Evolutionary conservation across 2,797 vertebrate species (phyloP).

Genomic region (Enteromius treurensis): DNA sequence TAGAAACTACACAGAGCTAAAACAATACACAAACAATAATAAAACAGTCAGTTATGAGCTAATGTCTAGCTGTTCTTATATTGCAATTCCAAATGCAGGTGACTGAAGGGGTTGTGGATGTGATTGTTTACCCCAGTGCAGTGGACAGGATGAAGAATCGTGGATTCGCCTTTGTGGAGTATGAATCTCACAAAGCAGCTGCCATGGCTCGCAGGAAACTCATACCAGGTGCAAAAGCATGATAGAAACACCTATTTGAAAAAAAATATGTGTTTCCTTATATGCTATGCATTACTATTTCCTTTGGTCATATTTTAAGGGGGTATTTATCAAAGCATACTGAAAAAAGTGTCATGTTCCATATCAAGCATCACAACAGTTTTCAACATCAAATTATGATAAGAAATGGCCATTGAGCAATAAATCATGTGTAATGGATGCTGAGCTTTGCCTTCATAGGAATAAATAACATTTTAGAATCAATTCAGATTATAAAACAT

Average conservation of each 20-base stretch:
- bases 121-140: constrained; percentile 90
- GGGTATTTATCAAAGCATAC: not conserved
- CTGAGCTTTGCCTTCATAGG: not conserved
- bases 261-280: not conserved
- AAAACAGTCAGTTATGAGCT: not conserved
- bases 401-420: not conserved
- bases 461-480: not conserved
- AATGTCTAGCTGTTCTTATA: not conserved
- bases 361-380: not conserved
- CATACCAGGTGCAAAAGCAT: constrained; percentile 81
- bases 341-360: not conserved
- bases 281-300: not conserved
- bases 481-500: too few species aligned
- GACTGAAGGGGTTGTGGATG: constrained; percentile 92
- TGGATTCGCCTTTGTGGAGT: constrained; percentile 94
- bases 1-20: not conserved
- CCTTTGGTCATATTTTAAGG: not conserved
- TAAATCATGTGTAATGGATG: not conserved
- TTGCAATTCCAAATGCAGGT: constrained; percentile 69
- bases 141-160: constrained; percentile 85
- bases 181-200: constrained; percentile 93
- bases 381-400: not conserved
- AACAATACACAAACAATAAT: not conserved
- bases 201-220: constrained; percentile 92
- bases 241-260: not conserved